Conservation (phyloP, 92 coral and sea anemone genomes). For the Umimayanthus kanabou region DNA sequence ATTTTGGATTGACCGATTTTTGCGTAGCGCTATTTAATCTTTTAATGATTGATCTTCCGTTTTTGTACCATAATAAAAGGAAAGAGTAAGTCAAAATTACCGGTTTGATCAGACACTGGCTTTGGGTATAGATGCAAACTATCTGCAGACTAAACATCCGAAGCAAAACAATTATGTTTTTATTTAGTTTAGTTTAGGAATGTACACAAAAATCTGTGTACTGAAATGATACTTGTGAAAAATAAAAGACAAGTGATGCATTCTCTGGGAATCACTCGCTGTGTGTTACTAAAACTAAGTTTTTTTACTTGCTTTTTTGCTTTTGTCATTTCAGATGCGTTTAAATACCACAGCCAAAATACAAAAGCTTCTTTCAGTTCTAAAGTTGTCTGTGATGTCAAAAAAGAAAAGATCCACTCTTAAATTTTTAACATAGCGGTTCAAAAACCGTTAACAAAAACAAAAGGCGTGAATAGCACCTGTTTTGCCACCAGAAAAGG, state of each 20-base stretch:
- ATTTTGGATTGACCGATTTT: too few species aligned
- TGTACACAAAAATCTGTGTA: background rate
- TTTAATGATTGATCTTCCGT: too few species aligned
- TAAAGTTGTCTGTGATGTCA: background rate
- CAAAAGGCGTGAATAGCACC: slow-evolving; percentile 8
- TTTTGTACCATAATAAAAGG: too few species aligned
- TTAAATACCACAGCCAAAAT: background rate
- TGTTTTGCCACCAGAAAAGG: slow-evolving; percentile 35
- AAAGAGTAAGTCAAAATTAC: background rate
- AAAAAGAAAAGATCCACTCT: background rate
- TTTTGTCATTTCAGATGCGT: background rate
- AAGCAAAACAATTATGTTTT: background rate
- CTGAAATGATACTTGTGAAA: background rate
- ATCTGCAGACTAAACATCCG: background rate
- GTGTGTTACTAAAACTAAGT: background rate
- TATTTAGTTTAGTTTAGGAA: background rate
- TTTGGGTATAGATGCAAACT: slow-evolving; percentile 3
- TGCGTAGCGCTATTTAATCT: too few species aligned
- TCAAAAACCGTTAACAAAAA: background rate
- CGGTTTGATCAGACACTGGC: too few species aligned
- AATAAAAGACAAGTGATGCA: too few species aligned
- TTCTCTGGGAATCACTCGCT: background rate
- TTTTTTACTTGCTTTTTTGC: too few species aligned
- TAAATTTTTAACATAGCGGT: slow-evolving; percentile 28
- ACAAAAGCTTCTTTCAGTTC: background rate